Base-by-base conservation (phyloP, 2,888 invertebrate genomes). In the Saturnia pavonia region DNA sequence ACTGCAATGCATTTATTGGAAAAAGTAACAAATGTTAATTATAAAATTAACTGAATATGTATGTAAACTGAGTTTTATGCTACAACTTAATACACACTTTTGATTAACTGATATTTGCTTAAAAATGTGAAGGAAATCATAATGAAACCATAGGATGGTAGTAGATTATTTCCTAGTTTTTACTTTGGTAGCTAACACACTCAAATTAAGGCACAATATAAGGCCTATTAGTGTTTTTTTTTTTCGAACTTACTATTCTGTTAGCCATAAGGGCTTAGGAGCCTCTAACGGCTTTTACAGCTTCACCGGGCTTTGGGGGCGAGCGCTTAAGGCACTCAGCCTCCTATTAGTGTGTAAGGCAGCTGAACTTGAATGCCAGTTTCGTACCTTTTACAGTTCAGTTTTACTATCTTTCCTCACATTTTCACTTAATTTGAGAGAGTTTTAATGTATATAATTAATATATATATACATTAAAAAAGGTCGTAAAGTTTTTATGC, bases 1-100 rank as follows among this genome's bases (percentile, higher is more conserved):
- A 92, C 78, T 94, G 94, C 85, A 94, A 92, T 81, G 88, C 90
- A 73, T 94, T 92, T 75, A 89, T 94, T 79, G 93, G 93, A 51
- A 94, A 93, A 87, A 88, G 86, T 77, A 91, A 85, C 80, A 93
- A 92, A 79, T 94, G 92, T 78, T 93, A 88, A 84, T 51, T 71
- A 71, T 69, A 71, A 69, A 66, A 40, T 19, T 57, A 22, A 19
- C 2, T 45, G 2, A 12, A 11, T 19, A 54, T 54, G 14, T 25
- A 14, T 16, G 14, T 60, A 27, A 27, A 27, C 25, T 27, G 11
- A 27, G 25, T 14, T 60, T 60, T 60, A 51, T 60, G 27, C 14
- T 27, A 27, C 1, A 14, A 6, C 25, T 27, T 54, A 9, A 60
- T 27, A n/a, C 9, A 51, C 7, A 22, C 0, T 22, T 48, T 54